Percentiles rank a stretch among this genome's conserved stretches.
phyloP scores from a whole-genome alignment of 2,888 invertebrate genomes.

The Euplagia quadripunctaria region DNA sequence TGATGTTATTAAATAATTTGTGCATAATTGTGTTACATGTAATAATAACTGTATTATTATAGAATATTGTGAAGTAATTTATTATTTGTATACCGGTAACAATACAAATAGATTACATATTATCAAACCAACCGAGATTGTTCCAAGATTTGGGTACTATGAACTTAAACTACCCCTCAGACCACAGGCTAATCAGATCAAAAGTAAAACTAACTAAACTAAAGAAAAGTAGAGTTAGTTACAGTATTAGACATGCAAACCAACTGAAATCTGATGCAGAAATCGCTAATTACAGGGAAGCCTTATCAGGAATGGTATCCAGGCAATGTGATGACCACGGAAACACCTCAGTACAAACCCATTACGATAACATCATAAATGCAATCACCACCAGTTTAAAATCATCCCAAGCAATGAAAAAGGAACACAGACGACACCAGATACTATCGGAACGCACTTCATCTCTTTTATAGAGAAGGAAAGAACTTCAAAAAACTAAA shows the following conservation, averaged over 20 bases:
- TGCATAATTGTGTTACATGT: no score
- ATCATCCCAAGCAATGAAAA: neutral
- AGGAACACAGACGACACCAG: neutral
- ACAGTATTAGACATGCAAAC: neutral
- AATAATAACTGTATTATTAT: no score
- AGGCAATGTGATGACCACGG: neutral
- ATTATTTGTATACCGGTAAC: no score
- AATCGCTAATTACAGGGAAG: neutral
- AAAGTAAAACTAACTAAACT: neutral
- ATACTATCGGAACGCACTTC: neutral
- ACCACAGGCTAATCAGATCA: constrained; percentile 3
- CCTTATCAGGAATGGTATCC: neutral
- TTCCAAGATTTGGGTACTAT: neutral
- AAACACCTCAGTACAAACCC: neutral
- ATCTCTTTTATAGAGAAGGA: constrained; percentile 3
- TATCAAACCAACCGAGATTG: neutral
- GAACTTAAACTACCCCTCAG: constrained; percentile 6
- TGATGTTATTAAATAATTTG: no score
- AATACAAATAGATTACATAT: constrained; percentile 10
- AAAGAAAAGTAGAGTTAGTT: neutral
- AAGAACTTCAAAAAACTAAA: neutral
- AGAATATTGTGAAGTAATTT: no score
- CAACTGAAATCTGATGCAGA: neutral
- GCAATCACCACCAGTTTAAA: neutral
- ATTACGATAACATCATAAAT: neutral